phyloP scores from a whole-genome alignment of 2,113 vertebrate genomes.

The Aegithalos caudatus region DNA sequence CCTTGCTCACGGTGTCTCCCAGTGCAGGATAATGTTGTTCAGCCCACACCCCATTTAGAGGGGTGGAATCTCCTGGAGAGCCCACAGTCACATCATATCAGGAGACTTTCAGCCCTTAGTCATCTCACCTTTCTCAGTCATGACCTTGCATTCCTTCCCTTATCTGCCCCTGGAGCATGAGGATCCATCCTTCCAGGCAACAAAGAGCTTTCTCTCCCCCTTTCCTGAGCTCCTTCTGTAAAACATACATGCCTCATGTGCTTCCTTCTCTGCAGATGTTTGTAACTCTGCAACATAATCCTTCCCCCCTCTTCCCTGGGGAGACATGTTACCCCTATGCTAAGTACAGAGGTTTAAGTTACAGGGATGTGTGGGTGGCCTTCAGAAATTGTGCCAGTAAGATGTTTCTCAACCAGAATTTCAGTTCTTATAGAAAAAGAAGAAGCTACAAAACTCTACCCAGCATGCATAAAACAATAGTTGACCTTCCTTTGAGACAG shows the following conservation, averaged over 20 bases:
- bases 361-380: neutral
- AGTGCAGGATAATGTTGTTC: neutral
- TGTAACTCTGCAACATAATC: neutral
- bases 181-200: neutral
- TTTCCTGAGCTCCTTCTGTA: neutral
- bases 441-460: neutral
- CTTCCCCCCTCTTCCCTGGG: neutral
- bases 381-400: neutral
- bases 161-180: neutral
- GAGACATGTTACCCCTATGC: neutral
- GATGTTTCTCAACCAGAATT: neutral
- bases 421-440: neutral
- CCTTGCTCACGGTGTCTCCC: accelerated
- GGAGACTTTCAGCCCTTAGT: neutral
- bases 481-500: neutral
- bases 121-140: neutral
- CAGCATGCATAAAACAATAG: neutral
- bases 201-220: neutral
- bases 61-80: neutral
- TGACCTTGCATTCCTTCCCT: neutral
- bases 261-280: neutral
- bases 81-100: neutral
- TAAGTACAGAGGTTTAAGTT: neutral
- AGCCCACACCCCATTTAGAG: neutral
- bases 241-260: neutral